These are phyloP conservation scores for Lophotis ruficrista DNA, from an alignment of 2,113 vertebrate species.

Conservation along the genomic window DNA sequence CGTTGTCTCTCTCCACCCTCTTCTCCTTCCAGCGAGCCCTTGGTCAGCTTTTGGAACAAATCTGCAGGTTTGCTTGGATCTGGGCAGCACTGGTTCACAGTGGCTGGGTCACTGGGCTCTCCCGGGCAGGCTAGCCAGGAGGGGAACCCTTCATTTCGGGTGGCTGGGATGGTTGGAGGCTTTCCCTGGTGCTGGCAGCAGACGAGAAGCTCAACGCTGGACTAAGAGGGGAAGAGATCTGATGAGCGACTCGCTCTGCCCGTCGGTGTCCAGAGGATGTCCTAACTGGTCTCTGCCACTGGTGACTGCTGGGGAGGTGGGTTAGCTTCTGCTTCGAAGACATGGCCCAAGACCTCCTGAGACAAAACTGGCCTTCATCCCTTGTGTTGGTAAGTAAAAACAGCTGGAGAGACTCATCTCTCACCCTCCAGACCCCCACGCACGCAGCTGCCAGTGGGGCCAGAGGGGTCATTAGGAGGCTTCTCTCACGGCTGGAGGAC, in stretches of 20 bases:
- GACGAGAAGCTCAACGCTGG: conserved; percentile 55
- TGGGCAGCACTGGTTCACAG: not conserved
- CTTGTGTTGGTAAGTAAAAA: not conserved
- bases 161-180: conserved; percentile 76
- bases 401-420: not conserved
- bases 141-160: conserved; percentile 82
- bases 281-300: not conserved
- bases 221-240: conserved; percentile 64
- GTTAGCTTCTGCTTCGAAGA: not conserved
- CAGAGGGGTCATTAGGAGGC: not conserved
- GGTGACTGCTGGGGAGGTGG: not conserved
- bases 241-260: conserved; percentile 51
- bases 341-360: not conserved
- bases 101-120: not conserved
- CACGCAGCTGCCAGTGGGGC: not conserved
- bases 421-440: fast-evolving
- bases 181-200: conserved; percentile 81
- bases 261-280: conserved; percentile 10
- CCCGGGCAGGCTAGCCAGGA: conserved; percentile 62
- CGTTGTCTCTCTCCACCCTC: fast-evolving
- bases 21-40: not conserved
- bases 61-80: not conserved
- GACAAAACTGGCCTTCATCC: not conserved
- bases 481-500: not conserved
- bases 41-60: not conserved